Conservation (phyloP, 2,797 vertebrate species). For the Paguma larvata region DNA sequence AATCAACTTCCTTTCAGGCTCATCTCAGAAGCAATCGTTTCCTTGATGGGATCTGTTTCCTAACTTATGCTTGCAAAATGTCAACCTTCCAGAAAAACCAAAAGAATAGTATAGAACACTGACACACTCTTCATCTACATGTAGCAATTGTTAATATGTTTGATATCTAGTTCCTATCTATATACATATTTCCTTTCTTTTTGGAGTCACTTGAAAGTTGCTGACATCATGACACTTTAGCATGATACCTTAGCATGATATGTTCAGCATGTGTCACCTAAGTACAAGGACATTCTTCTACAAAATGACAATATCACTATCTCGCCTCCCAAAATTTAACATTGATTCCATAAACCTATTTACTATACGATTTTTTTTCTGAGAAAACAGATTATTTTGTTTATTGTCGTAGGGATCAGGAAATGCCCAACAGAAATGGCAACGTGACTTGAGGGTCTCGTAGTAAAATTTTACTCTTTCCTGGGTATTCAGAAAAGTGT, state of each 20-base stretch:
- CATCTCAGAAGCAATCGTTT: conserved; percentile 1
- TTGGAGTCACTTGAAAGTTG: background rate
- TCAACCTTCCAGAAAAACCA: background rate
- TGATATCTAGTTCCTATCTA: background rate
- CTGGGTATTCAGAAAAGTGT: background rate
- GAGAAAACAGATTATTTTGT: background rate
- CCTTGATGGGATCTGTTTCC: background rate
- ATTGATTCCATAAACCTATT: background rate
- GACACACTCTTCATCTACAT: background rate
- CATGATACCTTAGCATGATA: too few relatives aligned
- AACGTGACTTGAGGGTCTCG: background rate
- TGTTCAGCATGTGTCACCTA: background rate
- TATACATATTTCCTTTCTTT: background rate
- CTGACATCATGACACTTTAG: background rate
- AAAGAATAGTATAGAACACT: background rate
- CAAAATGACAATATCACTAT: background rate
- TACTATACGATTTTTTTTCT: background rate
- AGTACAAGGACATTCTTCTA: background rate
- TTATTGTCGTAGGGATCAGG: background rate
- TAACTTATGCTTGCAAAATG: background rate
- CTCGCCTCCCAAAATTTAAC: background rate
- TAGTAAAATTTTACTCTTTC: background rate
- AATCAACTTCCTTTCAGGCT: background rate
- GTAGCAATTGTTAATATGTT: background rate
- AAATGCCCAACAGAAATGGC: background rate